A percentile compares a stretch with the other conserved stretches of the same genome.
These are phyloP conservation scores for Sphaeramia orbicularis DNA, from an alignment of 2,797 vertebrate genomes.

Conservation along the genomic window DNA sequence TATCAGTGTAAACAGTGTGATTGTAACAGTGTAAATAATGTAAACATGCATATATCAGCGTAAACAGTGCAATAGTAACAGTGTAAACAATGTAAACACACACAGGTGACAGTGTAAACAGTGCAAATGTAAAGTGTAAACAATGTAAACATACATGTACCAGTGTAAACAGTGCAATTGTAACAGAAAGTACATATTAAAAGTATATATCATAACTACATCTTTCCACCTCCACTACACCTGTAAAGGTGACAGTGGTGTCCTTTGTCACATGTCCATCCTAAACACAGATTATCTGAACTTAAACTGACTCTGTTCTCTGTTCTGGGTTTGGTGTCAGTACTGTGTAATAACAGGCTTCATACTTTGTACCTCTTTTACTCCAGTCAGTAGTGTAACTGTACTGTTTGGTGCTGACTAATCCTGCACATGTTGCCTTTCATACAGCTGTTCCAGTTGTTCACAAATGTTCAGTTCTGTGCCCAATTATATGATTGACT, in stretches of 20 bases:
- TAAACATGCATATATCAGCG: no score
- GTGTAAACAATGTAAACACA: no score
- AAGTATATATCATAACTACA: no score
- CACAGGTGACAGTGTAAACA: no score
- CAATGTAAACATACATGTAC: no score
- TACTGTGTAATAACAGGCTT: conserved; percentile 9
- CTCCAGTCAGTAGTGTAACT: neutral
- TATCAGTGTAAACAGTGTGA: no score
- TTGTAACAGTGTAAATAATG: no score
- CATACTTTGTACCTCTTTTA: no score
- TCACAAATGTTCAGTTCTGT: neutral
- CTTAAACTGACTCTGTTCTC: conserved; percentile 5
- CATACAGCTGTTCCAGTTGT: neutral
- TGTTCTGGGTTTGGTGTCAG: conserved; percentile 12
- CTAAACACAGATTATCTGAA: conserved; percentile 19
- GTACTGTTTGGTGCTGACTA: neutral
- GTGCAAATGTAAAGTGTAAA: no score
- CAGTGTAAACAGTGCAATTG: no score
- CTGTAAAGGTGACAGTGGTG: conserved; percentile 6
- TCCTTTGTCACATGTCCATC: conserved; percentile 19
- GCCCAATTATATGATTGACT: neutral
- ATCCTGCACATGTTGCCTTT: conserved; percentile 1
- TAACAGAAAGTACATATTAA: no score
- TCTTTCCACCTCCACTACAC: neutral
- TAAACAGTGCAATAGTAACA: no score